Evolutionary conservation across 2,113 vertebrate species (phyloP).

Genomic region (Zapus hudsonius): DNA sequence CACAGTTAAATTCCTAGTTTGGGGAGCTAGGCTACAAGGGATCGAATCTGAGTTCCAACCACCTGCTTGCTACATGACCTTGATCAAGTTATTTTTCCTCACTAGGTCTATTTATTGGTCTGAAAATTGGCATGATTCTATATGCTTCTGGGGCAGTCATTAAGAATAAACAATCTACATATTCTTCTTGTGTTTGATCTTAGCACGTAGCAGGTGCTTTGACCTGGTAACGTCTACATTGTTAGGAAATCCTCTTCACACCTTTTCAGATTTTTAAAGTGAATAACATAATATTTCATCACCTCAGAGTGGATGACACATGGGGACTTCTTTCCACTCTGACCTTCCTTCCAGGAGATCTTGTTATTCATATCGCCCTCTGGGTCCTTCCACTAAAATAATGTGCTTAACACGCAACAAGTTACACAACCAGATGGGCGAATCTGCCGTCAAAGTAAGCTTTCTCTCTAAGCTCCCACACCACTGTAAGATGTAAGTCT

Average conservation of each 20-base stretch:
- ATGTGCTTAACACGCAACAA: conserved; percentile 12
- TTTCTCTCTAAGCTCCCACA: neutral
- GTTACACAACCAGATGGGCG: neutral
- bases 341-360: neutral
- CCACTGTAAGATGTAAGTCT: neutral
- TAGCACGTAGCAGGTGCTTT: neutral
- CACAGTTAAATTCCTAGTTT: neutral
- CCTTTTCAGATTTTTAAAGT: neutral
- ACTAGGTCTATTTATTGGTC: neutral
- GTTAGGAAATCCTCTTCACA: neutral
- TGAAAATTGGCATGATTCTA: neutral
- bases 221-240: neutral
- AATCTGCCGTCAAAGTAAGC: neutral
- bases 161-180: neutral
- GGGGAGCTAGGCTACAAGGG: neutral
- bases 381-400: conserved; percentile 35
- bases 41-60: neutral
- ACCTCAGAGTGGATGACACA: neutral
- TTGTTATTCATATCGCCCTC: conserved; percentile 15
- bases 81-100: neutral
- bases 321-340: neutral
- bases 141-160: neutral
- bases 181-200: neutral
- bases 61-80: conserved; percentile 10
- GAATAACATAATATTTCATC: conserved; percentile 34